Conservation (phyloP, 2,888 invertebrate genomes). For the Tachina grossa region DNA sequence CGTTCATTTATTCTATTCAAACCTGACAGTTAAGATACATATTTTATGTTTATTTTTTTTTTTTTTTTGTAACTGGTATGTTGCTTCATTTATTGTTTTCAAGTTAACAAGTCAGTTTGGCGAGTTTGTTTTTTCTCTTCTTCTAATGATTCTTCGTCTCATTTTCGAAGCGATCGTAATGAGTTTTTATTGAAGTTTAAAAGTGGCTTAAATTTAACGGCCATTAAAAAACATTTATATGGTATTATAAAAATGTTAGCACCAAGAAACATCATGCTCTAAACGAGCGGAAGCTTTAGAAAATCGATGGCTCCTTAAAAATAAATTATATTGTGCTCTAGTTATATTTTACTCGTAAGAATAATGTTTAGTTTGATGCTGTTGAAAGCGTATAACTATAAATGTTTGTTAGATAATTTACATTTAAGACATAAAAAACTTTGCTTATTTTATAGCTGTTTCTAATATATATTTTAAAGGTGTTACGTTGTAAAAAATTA, state of each 20-base stretch:
- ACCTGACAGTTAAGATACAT: slow-evolving; percentile 44
- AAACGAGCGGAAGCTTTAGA: not conserved
- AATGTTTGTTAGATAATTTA: too few species aligned
- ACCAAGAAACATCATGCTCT: not conserved
- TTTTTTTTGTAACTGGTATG: not conserved
- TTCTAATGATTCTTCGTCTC: not conserved
- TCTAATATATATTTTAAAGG: too few species aligned
- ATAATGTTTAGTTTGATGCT: too few species aligned
- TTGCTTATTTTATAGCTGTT: too few species aligned
- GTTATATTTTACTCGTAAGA: not conserved
- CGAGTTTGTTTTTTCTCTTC: slow-evolving; percentile 22
- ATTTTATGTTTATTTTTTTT: slow-evolving; percentile 40
- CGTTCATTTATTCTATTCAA: slow-evolving; percentile 29
- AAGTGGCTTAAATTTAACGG: slow-evolving; percentile 57
- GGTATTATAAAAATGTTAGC: slow-evolving; percentile 48
- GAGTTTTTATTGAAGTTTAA: slow-evolving; percentile 35
- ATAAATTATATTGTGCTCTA: slow-evolving; percentile 41
- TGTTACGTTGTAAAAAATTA: too few species aligned
- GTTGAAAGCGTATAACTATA: too few species aligned
- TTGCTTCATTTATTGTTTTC: slow-evolving; percentile 17
- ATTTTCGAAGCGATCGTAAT: slow-evolving; percentile 5
- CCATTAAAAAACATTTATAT: slow-evolving; percentile 57
- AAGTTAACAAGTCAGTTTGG: slow-evolving; percentile 36
- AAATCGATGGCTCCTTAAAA: not conserved
- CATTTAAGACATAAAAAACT: too few species aligned